A percentile compares a stretch with the other conserved stretches of the same genome.
Evolutionary conservation across 1,140 invertebrate genomes (phyloP).

Genomic region (Brevipalpus yothersi): DNA sequence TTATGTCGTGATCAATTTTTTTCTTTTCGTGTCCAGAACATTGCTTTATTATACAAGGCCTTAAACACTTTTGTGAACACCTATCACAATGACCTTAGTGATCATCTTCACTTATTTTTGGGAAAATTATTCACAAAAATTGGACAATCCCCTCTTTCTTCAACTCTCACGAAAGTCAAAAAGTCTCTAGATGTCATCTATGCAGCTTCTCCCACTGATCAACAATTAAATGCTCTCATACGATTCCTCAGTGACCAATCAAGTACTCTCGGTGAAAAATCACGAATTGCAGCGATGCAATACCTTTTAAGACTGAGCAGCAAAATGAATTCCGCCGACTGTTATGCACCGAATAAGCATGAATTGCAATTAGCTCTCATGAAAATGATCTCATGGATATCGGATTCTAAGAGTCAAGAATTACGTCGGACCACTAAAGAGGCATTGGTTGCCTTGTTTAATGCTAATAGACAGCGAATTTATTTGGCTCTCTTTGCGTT

Average conservation of each 20-base stretch:
- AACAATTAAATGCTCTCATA: slow-evolving; percentile 33
- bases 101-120: slow-evolving; percentile 67
- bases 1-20: not conserved
- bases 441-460: slow-evolving; percentile 60
- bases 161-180: slow-evolving; percentile 64
- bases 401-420: slow-evolving; percentile 33
- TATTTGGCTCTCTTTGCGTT: slow-evolving; percentile 55
- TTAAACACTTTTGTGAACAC: slow-evolving; percentile 59
- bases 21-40: slow-evolving; percentile 29
- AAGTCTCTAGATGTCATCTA: slow-evolving; percentile 59
- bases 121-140: slow-evolving; percentile 57
- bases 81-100: slow-evolving; percentile 59
- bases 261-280: slow-evolving; percentile 47
- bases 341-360: slow-evolving; percentile 14
- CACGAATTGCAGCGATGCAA: slow-evolving; percentile 21
- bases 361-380: slow-evolving; percentile 24
- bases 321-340: slow-evolving; percentile 22
- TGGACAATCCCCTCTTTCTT: slow-evolving; percentile 62
- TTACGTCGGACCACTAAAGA: slow-evolving; percentile 45
- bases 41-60: slow-evolving; percentile 71
- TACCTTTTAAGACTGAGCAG: slow-evolving; percentile 20
- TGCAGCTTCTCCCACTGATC: slow-evolving; percentile 33
- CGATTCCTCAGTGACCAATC: slow-evolving; percentile 63
- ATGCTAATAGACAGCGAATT: slow-evolving; percentile 61
- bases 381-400: slow-evolving; percentile 28